These are phyloP conservation scores for Tenthredo scrophulariae DNA, from an alignment of 2,888 invertebrate genomes.

Conservation along the genomic window DNA sequence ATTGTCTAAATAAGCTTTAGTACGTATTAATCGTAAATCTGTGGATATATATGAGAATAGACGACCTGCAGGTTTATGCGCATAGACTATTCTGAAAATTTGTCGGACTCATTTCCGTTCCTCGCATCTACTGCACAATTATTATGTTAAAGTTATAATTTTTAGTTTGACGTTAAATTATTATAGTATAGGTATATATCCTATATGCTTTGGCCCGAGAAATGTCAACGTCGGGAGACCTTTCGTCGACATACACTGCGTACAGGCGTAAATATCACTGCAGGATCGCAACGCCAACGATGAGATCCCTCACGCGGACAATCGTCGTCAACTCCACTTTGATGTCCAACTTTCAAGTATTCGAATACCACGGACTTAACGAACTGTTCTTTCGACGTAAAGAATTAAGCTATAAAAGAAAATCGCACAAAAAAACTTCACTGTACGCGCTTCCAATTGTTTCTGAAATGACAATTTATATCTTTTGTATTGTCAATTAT, in stretches of 20 bases:
- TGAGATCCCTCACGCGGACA: slow-evolving; percentile 6
- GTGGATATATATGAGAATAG: background rate
- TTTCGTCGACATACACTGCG: background rate
- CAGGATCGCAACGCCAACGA: too few species aligned
- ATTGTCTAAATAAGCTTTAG: background rate
- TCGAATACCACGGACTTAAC: background rate
- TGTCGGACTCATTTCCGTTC: background rate
- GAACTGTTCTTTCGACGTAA: background rate
- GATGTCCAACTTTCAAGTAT: background rate
- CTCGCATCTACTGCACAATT: background rate
- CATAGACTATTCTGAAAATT: background rate
- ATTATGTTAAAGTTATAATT: background rate
- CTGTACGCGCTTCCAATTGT: background rate
- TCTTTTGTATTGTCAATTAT: background rate
- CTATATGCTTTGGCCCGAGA: background rate
- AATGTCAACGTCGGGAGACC: slow-evolving; percentile 5
- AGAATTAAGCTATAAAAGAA: background rate
- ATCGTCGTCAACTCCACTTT: slow-evolving; percentile 9
- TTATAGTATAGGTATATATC: background rate
- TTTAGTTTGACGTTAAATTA: background rate
- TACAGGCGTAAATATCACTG: slow-evolving; percentile 5
- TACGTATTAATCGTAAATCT: background rate
- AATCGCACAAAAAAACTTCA: background rate
- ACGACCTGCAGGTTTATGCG: background rate
- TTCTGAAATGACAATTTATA: background rate